These are phyloP conservation scores for Zaprionus africanus DNA, from an alignment of 1,140 invertebrate genomes.

Conservation along the genomic window DNA sequence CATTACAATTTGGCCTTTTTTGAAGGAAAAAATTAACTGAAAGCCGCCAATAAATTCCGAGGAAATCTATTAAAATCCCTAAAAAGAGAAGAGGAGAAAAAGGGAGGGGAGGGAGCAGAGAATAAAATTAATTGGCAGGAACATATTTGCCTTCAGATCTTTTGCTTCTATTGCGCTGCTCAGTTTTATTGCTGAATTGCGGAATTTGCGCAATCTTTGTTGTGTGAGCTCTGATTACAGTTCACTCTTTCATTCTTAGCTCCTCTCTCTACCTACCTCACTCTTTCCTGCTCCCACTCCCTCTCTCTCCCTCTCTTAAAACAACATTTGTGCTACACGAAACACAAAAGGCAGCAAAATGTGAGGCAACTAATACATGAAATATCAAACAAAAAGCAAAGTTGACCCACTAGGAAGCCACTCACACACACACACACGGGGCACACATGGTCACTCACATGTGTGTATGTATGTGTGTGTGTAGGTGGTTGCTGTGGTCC, in stretches of 20 bases:
- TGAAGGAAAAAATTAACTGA: constrained; percentile 51
- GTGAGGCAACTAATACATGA: constrained; percentile 9
- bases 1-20: background rate
- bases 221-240: constrained; percentile 44
- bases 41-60: constrained; percentile 60
- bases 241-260: background rate
- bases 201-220: constrained; percentile 49
- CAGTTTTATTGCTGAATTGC: constrained; percentile 22
- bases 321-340: constrained; percentile 59
- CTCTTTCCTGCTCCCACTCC: background rate
- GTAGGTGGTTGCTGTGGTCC: background rate
- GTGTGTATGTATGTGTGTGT: background rate
- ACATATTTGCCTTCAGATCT: constrained; percentile 65
- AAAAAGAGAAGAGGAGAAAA: background rate
- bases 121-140: constrained; percentile 70
- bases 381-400: constrained; percentile 22
- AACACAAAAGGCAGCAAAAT: constrained; percentile 21
- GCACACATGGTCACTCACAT: too few species aligned
- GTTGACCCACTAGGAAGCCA: background rate
- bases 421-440: background rate
- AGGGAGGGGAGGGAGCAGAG: too few species aligned
- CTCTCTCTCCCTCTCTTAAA: constrained; percentile 13
- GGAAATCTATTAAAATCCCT: constrained; percentile 40
- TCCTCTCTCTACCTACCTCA: background rate
- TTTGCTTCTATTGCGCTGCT: constrained; percentile 39